phyloP scores from a whole-genome alignment of 2,113 vertebrate genomes.

The Casuarius casuarius region DNA sequence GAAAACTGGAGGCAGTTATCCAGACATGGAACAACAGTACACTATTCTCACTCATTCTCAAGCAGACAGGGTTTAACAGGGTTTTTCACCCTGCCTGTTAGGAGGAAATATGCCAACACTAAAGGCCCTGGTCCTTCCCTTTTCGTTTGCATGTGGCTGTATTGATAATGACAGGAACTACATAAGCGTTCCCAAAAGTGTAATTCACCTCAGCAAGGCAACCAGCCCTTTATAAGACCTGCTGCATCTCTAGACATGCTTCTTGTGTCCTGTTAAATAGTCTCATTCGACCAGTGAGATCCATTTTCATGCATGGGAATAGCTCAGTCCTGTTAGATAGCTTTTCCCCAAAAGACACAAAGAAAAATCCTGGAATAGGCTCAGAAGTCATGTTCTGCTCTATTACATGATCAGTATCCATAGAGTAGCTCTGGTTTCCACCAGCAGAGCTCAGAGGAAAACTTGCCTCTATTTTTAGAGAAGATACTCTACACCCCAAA shows the following conservation, averaged over 20 bases:
- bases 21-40: fast-evolving
- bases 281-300: not conserved
- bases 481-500: not conserved
- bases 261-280: not conserved
- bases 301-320: not conserved
- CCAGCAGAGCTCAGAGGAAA: fast-evolving
- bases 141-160: not conserved
- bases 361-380: not conserved
- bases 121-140: not conserved
- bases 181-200: not conserved
- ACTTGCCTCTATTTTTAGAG: not conserved
- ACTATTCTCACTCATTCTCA: fast-evolving
- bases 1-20: not conserved
- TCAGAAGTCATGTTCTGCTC: not conserved
- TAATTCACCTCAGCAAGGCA: not conserved
- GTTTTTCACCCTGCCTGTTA: not conserved
- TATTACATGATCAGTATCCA: fast-evolving
- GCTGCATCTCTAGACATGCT: not conserved
- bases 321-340: not conserved
- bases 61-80: not conserved
- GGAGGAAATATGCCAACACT: not conserved
- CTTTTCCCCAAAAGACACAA: not conserved
- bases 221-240: not conserved
- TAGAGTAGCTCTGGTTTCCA: not conserved
- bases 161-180: not conserved